Percentiles rank a stretch among this genome's conserved stretches.
Evolutionary conservation across 2,797 vertebrate species (phyloP).

Genomic region (Eurystomus glaucurus): DNA sequence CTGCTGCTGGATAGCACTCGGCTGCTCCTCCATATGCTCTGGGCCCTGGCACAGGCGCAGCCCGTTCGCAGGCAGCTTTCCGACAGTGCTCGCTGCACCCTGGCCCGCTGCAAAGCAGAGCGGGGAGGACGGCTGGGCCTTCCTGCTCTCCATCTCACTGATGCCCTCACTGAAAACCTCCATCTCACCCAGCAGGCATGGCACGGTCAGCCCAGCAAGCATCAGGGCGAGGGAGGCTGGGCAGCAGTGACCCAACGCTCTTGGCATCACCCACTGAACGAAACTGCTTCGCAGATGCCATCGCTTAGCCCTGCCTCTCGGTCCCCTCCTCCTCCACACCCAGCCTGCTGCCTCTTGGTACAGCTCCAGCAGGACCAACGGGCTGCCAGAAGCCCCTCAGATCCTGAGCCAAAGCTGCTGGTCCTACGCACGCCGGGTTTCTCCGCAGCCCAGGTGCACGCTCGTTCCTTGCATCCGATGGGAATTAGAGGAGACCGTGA

Average conservation of each 20-base stretch:
- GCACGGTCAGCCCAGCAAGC: rapidly evolving
- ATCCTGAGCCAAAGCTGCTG: not conserved
- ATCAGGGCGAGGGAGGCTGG: rapidly evolving
- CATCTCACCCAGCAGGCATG: rapidly evolving
- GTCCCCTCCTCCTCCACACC: not conserved
- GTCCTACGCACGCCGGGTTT: not conserved
- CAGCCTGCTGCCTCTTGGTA: not conserved
- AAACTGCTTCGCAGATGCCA: not conserved
- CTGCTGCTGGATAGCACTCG: not conserved
- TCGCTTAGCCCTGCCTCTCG: rapidly evolving
- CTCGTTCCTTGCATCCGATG: not conserved
- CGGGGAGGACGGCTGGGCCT: rapidly evolving
- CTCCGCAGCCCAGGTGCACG: rapidly evolving
- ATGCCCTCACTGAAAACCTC: not conserved
- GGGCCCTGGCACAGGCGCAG: not conserved
- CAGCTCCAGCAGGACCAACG: not conserved
- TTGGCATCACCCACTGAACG: rapidly evolving
- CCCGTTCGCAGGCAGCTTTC: not conserved
- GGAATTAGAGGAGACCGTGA: not conserved
- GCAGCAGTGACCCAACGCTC: not conserved
- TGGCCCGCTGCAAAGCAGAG: not conserved
- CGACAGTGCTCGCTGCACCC: rapidly evolving
- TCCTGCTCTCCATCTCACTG: not conserved
- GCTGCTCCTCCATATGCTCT: not conserved
- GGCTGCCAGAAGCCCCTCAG: not conserved